These are phyloP conservation scores for Coremacera marginata DNA, from an alignment of 2,888 invertebrate species.

Conservation along the genomic window DNA sequence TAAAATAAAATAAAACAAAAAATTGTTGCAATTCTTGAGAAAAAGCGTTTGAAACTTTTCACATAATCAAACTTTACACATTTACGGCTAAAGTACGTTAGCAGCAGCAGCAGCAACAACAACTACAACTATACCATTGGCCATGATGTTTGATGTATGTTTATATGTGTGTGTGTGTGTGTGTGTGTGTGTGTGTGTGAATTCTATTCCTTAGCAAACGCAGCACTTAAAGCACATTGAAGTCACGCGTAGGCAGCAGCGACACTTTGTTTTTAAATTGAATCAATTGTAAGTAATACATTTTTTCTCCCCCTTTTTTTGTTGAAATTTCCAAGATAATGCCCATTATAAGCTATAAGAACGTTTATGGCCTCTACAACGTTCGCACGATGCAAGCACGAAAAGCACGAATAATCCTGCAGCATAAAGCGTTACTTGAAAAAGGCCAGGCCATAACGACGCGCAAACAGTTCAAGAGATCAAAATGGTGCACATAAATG, in stretches of 20 bases:
- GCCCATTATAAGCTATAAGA: constrained; percentile 23
- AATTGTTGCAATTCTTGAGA: neutral
- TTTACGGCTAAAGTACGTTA: neutral
- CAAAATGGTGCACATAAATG: constrained; percentile 8
- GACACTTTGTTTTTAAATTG: constrained; percentile 30
- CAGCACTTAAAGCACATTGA: neutral
- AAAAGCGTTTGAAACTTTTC: constrained; percentile 17
- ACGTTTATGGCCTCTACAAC: constrained; percentile 19
- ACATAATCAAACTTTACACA: constrained; percentile 32
- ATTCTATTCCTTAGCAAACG: neutral
- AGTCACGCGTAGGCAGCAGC: neutral
- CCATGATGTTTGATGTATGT: neutral
- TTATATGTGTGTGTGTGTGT: neutral
- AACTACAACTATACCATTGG: too few species aligned
- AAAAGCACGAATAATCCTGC: neutral
- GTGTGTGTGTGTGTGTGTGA: neutral
- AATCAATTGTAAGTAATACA: constrained; percentile 19
- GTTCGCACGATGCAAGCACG: neutral
- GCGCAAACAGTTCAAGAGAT: constrained; percentile 2
- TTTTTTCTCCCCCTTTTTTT: neutral
- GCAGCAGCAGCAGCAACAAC: neutral
- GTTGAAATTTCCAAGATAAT: neutral
- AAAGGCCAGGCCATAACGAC: neutral
- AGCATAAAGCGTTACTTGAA: too few species aligned
- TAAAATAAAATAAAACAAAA: neutral